Base-by-base conservation (phyloP, 2,113 vertebrate species). In the Motacilla alba region DNA sequence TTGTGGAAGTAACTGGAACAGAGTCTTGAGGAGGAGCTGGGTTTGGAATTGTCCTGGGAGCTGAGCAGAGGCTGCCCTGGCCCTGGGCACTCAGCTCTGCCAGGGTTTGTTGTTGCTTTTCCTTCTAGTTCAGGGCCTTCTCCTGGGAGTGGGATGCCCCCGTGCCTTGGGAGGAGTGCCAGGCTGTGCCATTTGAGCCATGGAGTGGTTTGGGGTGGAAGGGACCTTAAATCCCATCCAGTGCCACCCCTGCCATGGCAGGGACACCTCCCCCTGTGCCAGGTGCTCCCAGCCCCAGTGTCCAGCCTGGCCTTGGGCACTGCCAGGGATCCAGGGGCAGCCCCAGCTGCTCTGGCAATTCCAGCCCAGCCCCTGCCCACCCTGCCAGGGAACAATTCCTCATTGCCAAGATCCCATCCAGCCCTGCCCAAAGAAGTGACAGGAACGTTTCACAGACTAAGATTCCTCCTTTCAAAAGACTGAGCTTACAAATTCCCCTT, bases 31-130 rank as follows among this genome's bases (percentile, higher is more conserved):
- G 27, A 78, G 37, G 30, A 33, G 59, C 59, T 52, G 75, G 37
- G 37, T 78, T n/a, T 78, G 59, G 47, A 28, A n/a, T n/a, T 43
- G 30, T 43, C 37, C 59, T 28, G 23, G 47, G 39, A 52, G n/a
- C 58, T 15, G n/a, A n/a, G 49, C 24, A 39, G 31, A 30, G 39
- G 8, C 53, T 41, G 37, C 9, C 37, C n/a, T 58, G 24, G 49
- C 3, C 11, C 27, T 50, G 31, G 8, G 27, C 30, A 3, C 18
- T 35, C 1, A 0, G 15, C 8, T 27, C 28, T 44, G 16, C 28
- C 8, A 8, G 37, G 31, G 41, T 9, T 12, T 13, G 52, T 56
- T 73, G 31, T 10, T 33, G 3, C 18, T 31, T 43, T 83, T 46
- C 39, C 43, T 19, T 13, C 66, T 41, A 3, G 22, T 15, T 15